Percentiles rank a stretch among this genome's conserved stretches.
These are phyloP conservation scores for Drosophila nigromelanica DNA, from an alignment of 1,140 invertebrate species.

Conservation along the genomic window DNA sequence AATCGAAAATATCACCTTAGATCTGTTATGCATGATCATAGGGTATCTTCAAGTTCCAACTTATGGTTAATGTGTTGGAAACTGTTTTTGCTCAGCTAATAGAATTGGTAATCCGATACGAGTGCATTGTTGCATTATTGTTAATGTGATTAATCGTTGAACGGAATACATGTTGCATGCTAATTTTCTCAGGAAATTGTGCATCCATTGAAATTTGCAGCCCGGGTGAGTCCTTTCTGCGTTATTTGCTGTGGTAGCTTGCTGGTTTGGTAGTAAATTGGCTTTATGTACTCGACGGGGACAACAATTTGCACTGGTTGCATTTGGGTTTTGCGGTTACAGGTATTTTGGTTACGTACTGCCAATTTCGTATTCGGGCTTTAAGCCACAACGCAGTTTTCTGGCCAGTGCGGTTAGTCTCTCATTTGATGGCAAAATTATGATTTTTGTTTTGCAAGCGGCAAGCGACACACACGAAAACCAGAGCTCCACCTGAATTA, in stretches of 20 bases:
- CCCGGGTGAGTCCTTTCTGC: background rate
- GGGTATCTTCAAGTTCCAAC: too few relatives aligned
- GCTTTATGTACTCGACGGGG: background rate
- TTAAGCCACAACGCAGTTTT: background rate
- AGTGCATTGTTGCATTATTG: conserved; percentile 26
- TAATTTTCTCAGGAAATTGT: conserved; percentile 58
- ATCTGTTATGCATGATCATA: too few relatives aligned
- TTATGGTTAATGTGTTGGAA: too few relatives aligned
- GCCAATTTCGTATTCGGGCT: conserved; percentile 9
- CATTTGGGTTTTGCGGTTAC: conserved; percentile 16
- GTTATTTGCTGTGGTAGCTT: background rate
- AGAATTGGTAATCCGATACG: conserved; percentile 49
- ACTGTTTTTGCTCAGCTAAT: conserved; percentile 31
- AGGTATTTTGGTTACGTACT: conserved; percentile 7
- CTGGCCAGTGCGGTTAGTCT: conserved; percentile 5
- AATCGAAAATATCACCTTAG: too few relatives aligned
- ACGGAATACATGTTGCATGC: conserved; percentile 4
- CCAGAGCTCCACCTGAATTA: conserved; percentile 10
- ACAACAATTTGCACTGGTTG: background rate
- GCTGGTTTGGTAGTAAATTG: background rate
- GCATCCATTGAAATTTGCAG: conserved; percentile 42
- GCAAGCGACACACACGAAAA: conserved; percentile 14
- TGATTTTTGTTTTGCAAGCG: background rate
- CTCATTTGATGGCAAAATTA: background rate
- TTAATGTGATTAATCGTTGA: conserved; percentile 58